Percentiles rank a stretch among this genome's conserved stretches.
phyloP scores from a whole-genome alignment of 1,140 invertebrate species.

The Drosophila simulans region DNA sequence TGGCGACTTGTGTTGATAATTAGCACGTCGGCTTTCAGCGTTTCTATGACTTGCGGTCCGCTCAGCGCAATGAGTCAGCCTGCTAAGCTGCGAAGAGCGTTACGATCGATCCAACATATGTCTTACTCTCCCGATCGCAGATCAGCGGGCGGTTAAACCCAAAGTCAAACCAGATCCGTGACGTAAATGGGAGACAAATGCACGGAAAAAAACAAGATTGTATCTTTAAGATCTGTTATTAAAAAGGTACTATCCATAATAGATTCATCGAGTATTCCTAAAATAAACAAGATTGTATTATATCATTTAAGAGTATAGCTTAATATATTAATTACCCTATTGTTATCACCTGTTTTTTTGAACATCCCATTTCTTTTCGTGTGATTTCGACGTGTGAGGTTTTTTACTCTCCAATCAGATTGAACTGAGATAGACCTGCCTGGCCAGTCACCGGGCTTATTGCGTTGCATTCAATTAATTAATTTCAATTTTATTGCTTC shows the following conservation, averaged over 20 bases:
- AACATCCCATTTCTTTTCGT: background rate
- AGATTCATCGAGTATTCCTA: too few relatives aligned
- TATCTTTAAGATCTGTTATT: background rate
- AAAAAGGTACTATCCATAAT: background rate
- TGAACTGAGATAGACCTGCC: constrained; percentile 29
- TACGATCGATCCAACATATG: constrained; percentile 11
- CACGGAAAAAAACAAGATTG: background rate
- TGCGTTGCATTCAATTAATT: constrained; percentile 53
- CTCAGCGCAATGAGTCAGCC: constrained; percentile 55
- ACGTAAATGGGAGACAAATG: constrained; percentile 13
- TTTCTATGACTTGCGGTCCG: constrained; percentile 32
- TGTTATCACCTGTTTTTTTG: background rate
- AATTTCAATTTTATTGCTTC: constrained; percentile 40
- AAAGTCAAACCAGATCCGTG: constrained; percentile 28
- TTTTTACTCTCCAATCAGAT: constrained; percentile 6
- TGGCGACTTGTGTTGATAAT: constrained; percentile 52
- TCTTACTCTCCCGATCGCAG: background rate
- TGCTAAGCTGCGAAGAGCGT: constrained; percentile 9
- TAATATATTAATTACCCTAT: background rate
- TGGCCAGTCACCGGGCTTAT: constrained; percentile 8
- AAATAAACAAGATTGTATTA: too few relatives aligned
- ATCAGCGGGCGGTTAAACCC: constrained; percentile 37
- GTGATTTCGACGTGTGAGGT: constrained; percentile 33
- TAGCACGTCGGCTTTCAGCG: constrained; percentile 40
- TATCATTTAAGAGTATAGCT: too few relatives aligned